Evolutionary conservation across 2,113 vertebrate species (phyloP).

Genomic region (Thamnaconus septentrionalis): DNA sequence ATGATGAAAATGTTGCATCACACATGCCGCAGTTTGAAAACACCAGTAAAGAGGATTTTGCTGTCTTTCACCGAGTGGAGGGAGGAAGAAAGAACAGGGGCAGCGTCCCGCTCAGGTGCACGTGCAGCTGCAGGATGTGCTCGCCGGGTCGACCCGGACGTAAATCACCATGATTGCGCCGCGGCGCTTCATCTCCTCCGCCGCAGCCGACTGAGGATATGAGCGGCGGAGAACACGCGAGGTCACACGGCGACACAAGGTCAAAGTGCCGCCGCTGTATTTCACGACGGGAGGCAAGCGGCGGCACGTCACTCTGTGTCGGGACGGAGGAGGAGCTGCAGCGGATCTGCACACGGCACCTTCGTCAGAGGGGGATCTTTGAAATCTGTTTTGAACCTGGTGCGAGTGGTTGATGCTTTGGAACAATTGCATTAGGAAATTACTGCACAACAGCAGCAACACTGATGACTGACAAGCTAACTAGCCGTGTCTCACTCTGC

Average conservation of each 20-base stretch:
- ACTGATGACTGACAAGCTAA: too few species aligned
- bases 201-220: conserved; percentile 39
- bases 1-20: too few species aligned
- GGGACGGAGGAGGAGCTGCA: neutral
- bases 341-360: neutral
- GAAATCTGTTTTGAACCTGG: too few species aligned
- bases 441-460: too few species aligned
- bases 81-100: too few species aligned
- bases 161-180: conserved; percentile 67
- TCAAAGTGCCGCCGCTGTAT: conserved; percentile 53
- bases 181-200: conserved; percentile 56
- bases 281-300: conserved; percentile 58
- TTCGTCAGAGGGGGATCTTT: too few species aligned
- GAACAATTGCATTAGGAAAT: too few species aligned
- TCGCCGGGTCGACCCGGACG: conserved; percentile 12
- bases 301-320: conserved; percentile 33
- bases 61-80: too few species aligned
- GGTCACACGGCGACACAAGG: conserved; percentile 63
- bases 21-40: too few species aligned
- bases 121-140: conserved; percentile 14
- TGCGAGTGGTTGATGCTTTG: too few species aligned
- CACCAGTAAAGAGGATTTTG: too few species aligned
- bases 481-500: too few species aligned
- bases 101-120: conserved; percentile 45
- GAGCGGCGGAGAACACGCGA: conserved; percentile 51